Percentiles rank a stretch among this genome's conserved stretches.
These are phyloP conservation scores for Indicator maculatus DNA, from an alignment of 2,113 vertebrate genomes.

Conservation along the genomic window DNA sequence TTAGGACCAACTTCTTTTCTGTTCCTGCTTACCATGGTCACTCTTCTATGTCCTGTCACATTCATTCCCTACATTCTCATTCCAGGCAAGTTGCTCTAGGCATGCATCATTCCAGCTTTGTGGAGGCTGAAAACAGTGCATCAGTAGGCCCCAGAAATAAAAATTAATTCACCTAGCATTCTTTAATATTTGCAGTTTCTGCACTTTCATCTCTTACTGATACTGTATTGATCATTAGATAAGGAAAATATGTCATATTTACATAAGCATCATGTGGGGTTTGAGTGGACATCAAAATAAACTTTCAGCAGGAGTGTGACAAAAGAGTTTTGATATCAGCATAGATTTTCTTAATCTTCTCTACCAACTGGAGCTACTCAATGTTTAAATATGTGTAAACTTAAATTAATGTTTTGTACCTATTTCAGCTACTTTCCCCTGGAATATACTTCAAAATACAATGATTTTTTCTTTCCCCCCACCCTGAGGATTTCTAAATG, in stretches of 20 bases:
- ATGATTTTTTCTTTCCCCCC: neutral
- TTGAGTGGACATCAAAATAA: neutral
- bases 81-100: slow-evolving; percentile 2
- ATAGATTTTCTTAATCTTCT: neutral
- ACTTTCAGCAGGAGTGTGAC: neutral
- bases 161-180: neutral
- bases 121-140: slow-evolving; percentile 12
- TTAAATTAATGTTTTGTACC: neutral
- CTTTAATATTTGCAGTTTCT: neutral
- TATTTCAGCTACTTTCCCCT: neutral
- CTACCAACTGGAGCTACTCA: fast-evolving
- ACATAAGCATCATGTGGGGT: neutral
- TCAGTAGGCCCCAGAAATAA: neutral
- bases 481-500: neutral
- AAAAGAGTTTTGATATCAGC: neutral
- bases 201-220: neutral
- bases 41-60: neutral
- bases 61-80: neutral
- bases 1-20: neutral
- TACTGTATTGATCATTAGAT: neutral
- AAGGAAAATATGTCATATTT: neutral
- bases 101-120: neutral
- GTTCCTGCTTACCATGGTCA: neutral
- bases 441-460: neutral
- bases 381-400: neutral